These are phyloP conservation scores for Acanthococcus lagerstroemiae DNA, from an alignment of 2,888 invertebrate genomes.

Conservation along the genomic window DNA sequence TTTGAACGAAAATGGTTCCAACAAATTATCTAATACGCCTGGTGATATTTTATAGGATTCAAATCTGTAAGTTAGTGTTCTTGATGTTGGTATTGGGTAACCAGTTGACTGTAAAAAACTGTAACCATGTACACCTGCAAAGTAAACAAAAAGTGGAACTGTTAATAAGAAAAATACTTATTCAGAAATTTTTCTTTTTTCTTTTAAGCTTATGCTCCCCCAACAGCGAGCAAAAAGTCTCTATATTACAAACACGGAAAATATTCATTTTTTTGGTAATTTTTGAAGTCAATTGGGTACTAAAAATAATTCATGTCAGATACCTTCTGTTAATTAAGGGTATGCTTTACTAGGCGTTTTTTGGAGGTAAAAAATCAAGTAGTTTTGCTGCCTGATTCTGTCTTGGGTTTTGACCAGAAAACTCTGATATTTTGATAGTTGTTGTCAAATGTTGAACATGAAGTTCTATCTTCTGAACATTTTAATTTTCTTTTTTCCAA, in stretches of 20 bases:
- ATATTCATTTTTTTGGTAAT: background rate
- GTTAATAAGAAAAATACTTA: background rate
- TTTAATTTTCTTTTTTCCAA: too few relatives aligned
- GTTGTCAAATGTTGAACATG: too few relatives aligned
- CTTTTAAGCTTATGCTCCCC: background rate
- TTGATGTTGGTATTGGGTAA: constrained; percentile 5
- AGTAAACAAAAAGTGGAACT: background rate
- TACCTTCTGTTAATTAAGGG: background rate
- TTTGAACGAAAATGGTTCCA: background rate
- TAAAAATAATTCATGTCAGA: background rate
- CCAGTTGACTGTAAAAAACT: constrained; percentile 1
- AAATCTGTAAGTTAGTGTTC: constrained; percentile 6
- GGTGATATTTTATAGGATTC: background rate
- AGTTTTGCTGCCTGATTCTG: too few relatives aligned
- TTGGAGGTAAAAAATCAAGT: too few relatives aligned
- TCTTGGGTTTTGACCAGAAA: too few relatives aligned
- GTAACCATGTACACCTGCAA: constrained; percentile 19
- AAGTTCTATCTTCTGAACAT: too few relatives aligned
- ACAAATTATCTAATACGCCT: background rate
- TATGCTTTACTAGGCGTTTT: too few relatives aligned
- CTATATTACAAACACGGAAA: background rate
- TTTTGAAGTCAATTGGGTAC: background rate
- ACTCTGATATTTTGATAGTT: too few relatives aligned
- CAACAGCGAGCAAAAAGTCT: background rate
- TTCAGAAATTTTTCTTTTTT: constrained; percentile 3